phyloP scores from a whole-genome alignment of 2,113 vertebrate genomes.

The Stigmatopora argus region DNA sequence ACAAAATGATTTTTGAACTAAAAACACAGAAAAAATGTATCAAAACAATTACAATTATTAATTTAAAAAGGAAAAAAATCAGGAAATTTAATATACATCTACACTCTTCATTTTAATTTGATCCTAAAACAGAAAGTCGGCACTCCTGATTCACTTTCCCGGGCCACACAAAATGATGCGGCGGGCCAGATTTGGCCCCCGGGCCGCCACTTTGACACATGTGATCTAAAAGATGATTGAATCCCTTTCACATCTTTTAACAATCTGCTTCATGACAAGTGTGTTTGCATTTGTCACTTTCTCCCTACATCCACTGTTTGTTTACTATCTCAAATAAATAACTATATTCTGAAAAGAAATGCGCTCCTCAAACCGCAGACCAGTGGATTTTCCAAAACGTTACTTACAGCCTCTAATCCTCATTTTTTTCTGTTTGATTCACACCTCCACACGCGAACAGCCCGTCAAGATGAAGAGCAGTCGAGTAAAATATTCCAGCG shows the following conservation, averaged over 20 bases:
- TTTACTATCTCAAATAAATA: slow-evolving; percentile 12
- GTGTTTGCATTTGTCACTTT: background rate
- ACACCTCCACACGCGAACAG: slow-evolving; percentile 26
- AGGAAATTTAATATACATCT: too few species aligned
- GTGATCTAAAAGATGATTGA: too few species aligned
- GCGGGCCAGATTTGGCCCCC: too few species aligned
- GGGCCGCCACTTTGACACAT: too few species aligned
- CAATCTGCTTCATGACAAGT: background rate
- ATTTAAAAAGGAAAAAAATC: too few species aligned
- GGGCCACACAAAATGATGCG: too few species aligned
- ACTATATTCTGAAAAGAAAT: slow-evolving; percentile 12
- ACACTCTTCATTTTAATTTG: too few species aligned
- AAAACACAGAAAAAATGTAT: too few species aligned
- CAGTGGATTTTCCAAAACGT: slow-evolving; percentile 40
- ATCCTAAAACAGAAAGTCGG: too few species aligned
- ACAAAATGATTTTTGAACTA: too few species aligned
- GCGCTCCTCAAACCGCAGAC: slow-evolving; percentile 23
- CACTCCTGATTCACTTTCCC: too few species aligned
- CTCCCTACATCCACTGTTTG: background rate
- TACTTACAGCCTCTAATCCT: slow-evolving; percentile 44
- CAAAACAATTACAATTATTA: too few species aligned
- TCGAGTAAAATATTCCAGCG: slow-evolving; percentile 47
- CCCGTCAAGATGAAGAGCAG: slow-evolving; percentile 14
- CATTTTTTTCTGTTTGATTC: slow-evolving; percentile 45
- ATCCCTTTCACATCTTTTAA: background rate